Base-by-base conservation (phyloP, 2,113 vertebrate species). In the Ramphastos sulfuratus region DNA sequence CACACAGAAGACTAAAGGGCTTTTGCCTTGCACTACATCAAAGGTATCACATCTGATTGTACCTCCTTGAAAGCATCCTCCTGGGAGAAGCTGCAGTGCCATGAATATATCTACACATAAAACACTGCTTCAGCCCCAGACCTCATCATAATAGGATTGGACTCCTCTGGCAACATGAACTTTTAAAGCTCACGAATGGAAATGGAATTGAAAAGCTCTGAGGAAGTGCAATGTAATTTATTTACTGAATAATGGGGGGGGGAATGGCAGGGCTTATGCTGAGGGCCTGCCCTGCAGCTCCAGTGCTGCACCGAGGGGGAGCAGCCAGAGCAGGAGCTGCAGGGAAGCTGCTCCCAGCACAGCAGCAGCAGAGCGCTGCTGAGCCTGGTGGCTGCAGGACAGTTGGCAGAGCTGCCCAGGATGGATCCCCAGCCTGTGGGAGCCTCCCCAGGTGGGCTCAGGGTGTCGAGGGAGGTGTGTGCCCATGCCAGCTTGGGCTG, bases 161-260 rank as follows among this genome's bases (percentile, higher is more conserved):
- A 28, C n/a, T 92, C n/a, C 63, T 91, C 39, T 7, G 7, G 35
- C 64, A 85, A 46, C 1, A 3, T 35, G 48, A 74, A 66, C 65
- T 70, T 83, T 50, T 54, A 70, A 60, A 76, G 76, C 67, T 75
- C 54, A 10, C n/a, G 30, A 81, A 46, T 61, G 56, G 44, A 87
- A 90, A 63, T 46, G 50, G 37, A 75, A 64, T 50, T 59, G 58
- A 70, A 79, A 79, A 90, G 44, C 66, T 90, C 63, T 82, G 60
- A 81, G 85, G 71, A 78, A 87, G 58, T 33, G 15, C 42, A 74
- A 65, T 48, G 27, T 30, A 66, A 66, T 82, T 81, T 81, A 42
- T 71, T 84, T 70, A 75, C 63, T 25, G 30, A 35, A 24, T 61
- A 66, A 39, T 10, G 11, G 50, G 39, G 27, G 6, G 37, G 10